Evolutionary conservation across 2,113 vertebrate species (phyloP).

Genomic region (Microtus richardsoni): DNA sequence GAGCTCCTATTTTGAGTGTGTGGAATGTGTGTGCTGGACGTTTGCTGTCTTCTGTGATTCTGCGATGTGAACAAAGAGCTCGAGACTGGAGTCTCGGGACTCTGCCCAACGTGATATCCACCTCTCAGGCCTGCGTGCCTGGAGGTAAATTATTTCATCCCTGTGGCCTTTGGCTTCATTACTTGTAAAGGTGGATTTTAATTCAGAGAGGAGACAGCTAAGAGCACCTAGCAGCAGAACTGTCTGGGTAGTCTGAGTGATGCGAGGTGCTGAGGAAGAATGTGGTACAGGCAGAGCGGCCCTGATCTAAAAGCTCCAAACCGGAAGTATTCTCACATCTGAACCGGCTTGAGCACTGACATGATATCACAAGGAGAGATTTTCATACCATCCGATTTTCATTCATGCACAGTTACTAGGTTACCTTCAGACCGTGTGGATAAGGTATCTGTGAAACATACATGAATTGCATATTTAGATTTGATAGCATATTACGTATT

Average conservation of each 20-base stretch:
- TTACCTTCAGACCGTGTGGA: not conserved
- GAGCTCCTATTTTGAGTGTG: not conserved
- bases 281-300: not conserved
- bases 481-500: not conserved
- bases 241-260: not conserved
- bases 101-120: not conserved
- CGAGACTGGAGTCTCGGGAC: not conserved
- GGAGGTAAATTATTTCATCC: not conserved
- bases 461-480: not conserved
- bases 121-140: not conserved
- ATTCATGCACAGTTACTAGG: not conserved
- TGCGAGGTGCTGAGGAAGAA: not conserved
- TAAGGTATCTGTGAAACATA: not conserved
- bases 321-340: not conserved
- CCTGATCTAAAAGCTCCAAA: not conserved
- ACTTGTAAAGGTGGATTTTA: not conserved
- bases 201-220: not conserved
- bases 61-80: not conserved
- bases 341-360: not conserved
- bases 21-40: not conserved
- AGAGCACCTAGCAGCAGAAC: not conserved
- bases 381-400: not conserved
- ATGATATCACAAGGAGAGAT: not conserved
- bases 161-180: not conserved
- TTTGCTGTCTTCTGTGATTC: not conserved